Evolutionary conservation across 1,140 invertebrate genomes (phyloP), one percentile per base, ranked within the genome.

Genomic region (Microplitis mediator): DNA sequence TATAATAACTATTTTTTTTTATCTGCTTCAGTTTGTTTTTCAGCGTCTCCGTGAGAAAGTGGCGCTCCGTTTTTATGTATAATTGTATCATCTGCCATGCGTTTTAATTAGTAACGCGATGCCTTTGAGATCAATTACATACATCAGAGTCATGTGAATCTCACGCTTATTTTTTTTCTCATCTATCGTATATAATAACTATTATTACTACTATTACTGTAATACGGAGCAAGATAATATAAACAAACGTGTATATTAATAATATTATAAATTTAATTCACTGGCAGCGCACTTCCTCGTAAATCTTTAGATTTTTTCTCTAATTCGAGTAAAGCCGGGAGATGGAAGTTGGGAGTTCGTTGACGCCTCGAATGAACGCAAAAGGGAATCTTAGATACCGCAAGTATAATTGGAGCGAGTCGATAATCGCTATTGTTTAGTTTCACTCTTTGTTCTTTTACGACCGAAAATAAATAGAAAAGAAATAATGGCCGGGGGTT

Each of bases 61-160:
- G 34, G 32, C 62, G 13, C 8, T 39, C 3, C 4, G 34, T 14
- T 36, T 64, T 64, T 64, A 36, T 14, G 3, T 56, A 14, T 23
- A 56, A 56, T 23, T 45, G 13, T 13, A 39, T 64, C 34, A 64
- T 39, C 34, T 64, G 62, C 16, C 11, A 64, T 35, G 34, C 36
- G 16, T 36, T 64, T 64, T 64, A 64, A 64, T 64, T 64, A 64
- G 35, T 34, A 23, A 39, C 36, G 62, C 62, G 36, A 64, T 35
- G 62, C n/a, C 9, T 64, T 64, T 64, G 34, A 13, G 62, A 64
- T 64, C 62, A 64, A 64, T 64, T 64, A 64, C 36, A 64, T n/a
- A 36, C 62, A 35, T 39, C 62, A 64, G 32, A 64, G 36, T 39
- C 36, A 34, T 39, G 34, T 23, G 35, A 39, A 64, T 64, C 62